Percentiles rank a stretch among this genome's conserved stretches.
Evolutionary conservation across 2,113 vertebrate genomes (phyloP).

Genomic region (Astur gentilis): DNA sequence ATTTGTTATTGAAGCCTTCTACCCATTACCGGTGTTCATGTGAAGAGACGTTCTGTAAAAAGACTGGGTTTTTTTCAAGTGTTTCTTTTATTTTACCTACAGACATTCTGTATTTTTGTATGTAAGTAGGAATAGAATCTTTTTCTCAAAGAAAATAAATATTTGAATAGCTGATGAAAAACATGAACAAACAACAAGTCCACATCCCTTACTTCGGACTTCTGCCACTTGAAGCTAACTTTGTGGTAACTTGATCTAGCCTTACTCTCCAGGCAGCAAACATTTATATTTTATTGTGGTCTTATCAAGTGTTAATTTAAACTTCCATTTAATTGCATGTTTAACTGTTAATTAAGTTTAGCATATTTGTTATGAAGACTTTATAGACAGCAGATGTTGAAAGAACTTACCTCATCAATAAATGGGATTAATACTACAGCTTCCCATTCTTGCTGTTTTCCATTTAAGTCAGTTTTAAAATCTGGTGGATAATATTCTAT

Average conservation of each 20-base stretch:
- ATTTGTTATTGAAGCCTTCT: background rate
- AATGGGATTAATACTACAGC: constrained; percentile 97
- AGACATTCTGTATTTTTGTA: background rate
- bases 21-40: background rate
- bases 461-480: constrained; percentile 97
- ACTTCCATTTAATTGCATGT: background rate
- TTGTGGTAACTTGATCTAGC: background rate
- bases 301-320: background rate
- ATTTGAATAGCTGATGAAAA: background rate
- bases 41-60: background rate
- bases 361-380: background rate
- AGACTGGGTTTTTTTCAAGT: background rate
- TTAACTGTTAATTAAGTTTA: background rate
- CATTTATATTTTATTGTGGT: background rate
- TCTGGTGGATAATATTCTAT: constrained; percentile 94
- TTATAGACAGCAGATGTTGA: background rate
- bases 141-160: background rate
- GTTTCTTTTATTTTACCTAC: background rate
- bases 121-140: background rate
- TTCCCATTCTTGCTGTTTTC: constrained; percentile 99
- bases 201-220: background rate
- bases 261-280: background rate
- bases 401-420: constrained; percentile 88
- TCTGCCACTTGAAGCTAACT: background rate
- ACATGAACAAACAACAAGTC: background rate